These are phyloP conservation scores for Acronicta psi DNA, from an alignment of 2,888 invertebrate genomes.

Conservation along the genomic window DNA sequence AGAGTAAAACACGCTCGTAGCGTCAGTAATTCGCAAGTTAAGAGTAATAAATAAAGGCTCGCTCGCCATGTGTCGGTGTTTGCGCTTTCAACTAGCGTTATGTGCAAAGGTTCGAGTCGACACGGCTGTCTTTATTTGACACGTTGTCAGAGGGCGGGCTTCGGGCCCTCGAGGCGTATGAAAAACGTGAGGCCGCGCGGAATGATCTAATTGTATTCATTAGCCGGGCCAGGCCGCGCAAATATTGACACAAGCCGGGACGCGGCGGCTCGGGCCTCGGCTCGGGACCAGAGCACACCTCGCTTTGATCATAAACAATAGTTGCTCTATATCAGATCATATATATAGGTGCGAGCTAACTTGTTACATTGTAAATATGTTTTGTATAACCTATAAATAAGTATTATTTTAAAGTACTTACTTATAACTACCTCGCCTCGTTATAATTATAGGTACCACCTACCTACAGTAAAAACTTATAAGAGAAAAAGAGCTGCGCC, in stretches of 20 bases:
- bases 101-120: slow-evolving; percentile 70
- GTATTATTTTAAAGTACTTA: background rate
- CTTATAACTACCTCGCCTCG: no score
- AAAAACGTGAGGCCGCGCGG: slow-evolving; percentile 88
- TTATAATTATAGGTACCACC: no score
- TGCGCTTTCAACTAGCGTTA: slow-evolving; percentile 70
- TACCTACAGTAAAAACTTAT: no score
- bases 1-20: slow-evolving; percentile 19
- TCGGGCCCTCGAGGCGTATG: slow-evolving; percentile 79
- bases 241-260: slow-evolving; percentile 83
- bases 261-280: slow-evolving; percentile 68
- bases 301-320: slow-evolving; percentile 60
- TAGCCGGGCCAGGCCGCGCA: slow-evolving; percentile 85
- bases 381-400: background rate
- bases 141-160: slow-evolving; percentile 77
- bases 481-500: no score
- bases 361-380: slow-evolving; percentile 2
- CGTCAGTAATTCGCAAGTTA: slow-evolving; percentile 49
- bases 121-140: slow-evolving; percentile 75
- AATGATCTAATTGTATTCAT: slow-evolving; percentile 90
- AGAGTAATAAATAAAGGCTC: slow-evolving; percentile 51
- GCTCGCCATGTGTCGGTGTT: slow-evolving; percentile 65
- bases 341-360: slow-evolving; percentile 26
- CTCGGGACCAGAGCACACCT: slow-evolving; percentile 21
- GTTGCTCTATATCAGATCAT: slow-evolving; percentile 34